Base-by-base conservation (phyloP, 1,140 invertebrate genomes). In the Parapsyche elsis region DNA sequence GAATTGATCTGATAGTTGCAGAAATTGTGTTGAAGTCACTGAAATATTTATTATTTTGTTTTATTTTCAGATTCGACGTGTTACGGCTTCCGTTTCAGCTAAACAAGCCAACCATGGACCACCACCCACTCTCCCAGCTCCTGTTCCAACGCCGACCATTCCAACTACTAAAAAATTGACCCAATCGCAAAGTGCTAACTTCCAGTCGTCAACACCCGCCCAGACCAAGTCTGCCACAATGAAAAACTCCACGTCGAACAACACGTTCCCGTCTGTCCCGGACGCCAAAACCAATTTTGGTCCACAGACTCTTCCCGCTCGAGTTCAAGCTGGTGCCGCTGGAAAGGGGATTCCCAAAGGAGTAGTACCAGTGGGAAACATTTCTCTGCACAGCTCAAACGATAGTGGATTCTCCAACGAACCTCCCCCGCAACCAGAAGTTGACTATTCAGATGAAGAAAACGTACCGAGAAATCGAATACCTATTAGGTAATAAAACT, bases 341-440 rank as follows among this genome's bases (percentile, higher is more conserved):
- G 82, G 81, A 12, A 84, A 84, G 73, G 83, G 83, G 1, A 57
- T 81, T 21, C 87, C 88, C 23, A 87, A 88, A 44, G 86, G 86
- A 26, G 83, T 82, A 9, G 90, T 88, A 78, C 90, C 90, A 26
- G 91, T 92, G 38, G 92, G 92, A 70, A 93, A 93, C 85, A 94
- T 94, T 9, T 95, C 94, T 21, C 90, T 96, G 74, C 95, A 97
- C 86, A 96, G 94, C 86, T 96, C 95, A 85, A 97, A 96, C 87
- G 95, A 97, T 88, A 96, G 95, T 84, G 95, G 95, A 24, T 96
- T 97, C 85, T 95, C 95, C 84, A 97, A 96, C 84, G 96, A 96
- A 85, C 94, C 95, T 9, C 94, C 95, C 2, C 94, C 94, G 21
- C 94, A 96, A 84, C 95, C 95, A 0, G 95, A 96, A 87, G 92